Evolutionary conservation across 2,113 vertebrate genomes (phyloP).

Genomic region (Chauna torquata): DNA sequence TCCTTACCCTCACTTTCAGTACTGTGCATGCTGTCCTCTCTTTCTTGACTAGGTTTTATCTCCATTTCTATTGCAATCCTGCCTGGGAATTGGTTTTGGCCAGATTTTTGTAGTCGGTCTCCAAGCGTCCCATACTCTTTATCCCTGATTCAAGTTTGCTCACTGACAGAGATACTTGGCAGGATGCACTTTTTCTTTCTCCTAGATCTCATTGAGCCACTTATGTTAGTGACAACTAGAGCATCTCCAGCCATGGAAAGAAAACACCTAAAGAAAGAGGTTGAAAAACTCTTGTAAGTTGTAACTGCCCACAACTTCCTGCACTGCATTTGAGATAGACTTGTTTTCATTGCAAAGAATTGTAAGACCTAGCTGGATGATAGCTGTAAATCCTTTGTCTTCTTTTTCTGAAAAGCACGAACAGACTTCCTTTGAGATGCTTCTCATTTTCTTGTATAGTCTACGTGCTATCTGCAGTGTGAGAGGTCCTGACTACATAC

Average conservation of each 20-base stretch:
- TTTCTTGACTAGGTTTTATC: neutral
- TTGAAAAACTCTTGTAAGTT: conserved; percentile 86
- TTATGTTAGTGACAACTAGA: neutral
- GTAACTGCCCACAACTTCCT: neutral
- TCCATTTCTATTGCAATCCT: neutral
- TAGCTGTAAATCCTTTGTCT: neutral
- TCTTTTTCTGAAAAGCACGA: neutral
- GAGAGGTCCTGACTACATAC: neutral
- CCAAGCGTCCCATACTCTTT: neutral
- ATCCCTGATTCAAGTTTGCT: neutral
- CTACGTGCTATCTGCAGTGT: neutral
- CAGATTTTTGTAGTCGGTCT: neutral
- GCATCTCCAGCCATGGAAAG: conserved; percentile 76
- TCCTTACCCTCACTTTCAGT: neutral
- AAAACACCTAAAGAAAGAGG: conserved; percentile 80
- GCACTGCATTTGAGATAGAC: neutral
- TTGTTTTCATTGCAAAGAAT: neutral
- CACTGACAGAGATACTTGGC: neutral
- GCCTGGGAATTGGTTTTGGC: neutral
- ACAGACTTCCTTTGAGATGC: neutral
- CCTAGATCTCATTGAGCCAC: neutral
- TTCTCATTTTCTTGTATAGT: neutral
- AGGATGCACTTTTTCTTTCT: neutral
- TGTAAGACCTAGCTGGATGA: neutral
- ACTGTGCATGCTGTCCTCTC: neutral